These are phyloP conservation scores for Bagarius yarrelli DNA, from an alignment of 2,113 vertebrate species.

Conservation along the genomic window DNA sequence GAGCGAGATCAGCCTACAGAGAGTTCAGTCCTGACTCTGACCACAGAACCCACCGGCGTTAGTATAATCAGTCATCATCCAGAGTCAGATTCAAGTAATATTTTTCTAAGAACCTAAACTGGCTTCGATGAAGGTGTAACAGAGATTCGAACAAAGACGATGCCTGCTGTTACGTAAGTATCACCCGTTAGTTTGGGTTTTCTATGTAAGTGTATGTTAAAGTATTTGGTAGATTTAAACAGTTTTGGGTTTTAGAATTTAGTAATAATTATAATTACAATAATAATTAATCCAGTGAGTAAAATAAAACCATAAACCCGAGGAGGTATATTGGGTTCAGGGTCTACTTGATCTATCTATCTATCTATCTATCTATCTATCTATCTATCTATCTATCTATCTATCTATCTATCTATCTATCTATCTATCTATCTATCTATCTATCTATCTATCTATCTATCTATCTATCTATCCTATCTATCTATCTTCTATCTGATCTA, in stretches of 20 bases:
- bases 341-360: too few species aligned
- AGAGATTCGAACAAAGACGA: constrained; percentile 68
- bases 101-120: neutral
- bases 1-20: constrained; percentile 10
- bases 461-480: too few species aligned
- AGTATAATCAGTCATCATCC: neutral
- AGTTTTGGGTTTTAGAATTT: neutral
- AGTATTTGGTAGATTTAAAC: neutral
- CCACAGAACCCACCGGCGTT: neutral
- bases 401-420: too few species aligned
- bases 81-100: neutral
- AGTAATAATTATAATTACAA: neutral
- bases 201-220: neutral
- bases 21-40: neutral
- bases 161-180: constrained; percentile 68
- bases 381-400: too few species aligned
- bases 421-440: too few species aligned
- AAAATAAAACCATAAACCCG: neutral
- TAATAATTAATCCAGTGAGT: neutral
- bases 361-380: too few species aligned
- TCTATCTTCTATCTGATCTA: too few species aligned
- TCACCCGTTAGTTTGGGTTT: neutral
- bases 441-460: too few species aligned
- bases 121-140: constrained; percentile 70
- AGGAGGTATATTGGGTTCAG: too few species aligned